Percentiles rank a stretch among this genome's conserved stretches.
Conservation (phyloP, 2,113 vertebrate genomes). For the Stigmatopora argus region DNA sequence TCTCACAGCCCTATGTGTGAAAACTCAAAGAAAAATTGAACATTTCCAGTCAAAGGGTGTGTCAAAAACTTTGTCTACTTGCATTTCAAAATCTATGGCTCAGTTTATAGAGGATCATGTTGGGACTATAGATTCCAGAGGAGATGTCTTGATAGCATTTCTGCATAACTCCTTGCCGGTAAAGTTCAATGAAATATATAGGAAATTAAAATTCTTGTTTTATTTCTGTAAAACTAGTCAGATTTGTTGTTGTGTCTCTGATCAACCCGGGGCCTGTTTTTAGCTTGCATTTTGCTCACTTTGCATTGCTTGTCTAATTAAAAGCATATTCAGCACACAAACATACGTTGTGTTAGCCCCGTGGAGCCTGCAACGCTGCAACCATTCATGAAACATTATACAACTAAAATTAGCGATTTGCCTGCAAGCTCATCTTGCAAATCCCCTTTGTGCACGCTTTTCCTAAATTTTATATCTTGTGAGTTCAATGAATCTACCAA, state of each 20-base stretch:
- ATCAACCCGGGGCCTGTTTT: neutral
- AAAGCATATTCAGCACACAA: neutral
- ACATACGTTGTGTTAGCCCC: neutral
- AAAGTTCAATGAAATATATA: slow-evolving; percentile 7
- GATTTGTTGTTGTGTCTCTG: neutral
- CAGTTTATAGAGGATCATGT: slow-evolving; percentile 44
- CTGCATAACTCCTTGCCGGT: slow-evolving; percentile 48
- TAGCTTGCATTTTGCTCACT: neutral
- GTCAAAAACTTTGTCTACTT: slow-evolving; percentile 47
- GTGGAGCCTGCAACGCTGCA: neutral
- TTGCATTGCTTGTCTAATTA: neutral
- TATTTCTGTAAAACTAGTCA: neutral
- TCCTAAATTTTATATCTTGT: neutral
- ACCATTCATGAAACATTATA: neutral
- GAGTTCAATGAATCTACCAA: neutral
- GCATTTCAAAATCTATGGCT: slow-evolving; percentile 58
- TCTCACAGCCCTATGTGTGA: slow-evolving; percentile 11
- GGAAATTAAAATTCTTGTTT: neutral
- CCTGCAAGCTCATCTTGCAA: neutral
- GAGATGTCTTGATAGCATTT: slow-evolving; percentile 54
- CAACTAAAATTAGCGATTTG: slow-evolving; percentile 1
- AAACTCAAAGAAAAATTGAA: slow-evolving; percentile 22
- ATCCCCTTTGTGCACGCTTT: neutral
- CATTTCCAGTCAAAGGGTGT: slow-evolving; percentile 22
- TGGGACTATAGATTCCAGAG: slow-evolving; percentile 50